A percentile compares a stretch with the other conserved stretches of the same genome.
Conservation (phyloP, 2,888 invertebrate genomes). For the Electrophaes corylata region DNA sequence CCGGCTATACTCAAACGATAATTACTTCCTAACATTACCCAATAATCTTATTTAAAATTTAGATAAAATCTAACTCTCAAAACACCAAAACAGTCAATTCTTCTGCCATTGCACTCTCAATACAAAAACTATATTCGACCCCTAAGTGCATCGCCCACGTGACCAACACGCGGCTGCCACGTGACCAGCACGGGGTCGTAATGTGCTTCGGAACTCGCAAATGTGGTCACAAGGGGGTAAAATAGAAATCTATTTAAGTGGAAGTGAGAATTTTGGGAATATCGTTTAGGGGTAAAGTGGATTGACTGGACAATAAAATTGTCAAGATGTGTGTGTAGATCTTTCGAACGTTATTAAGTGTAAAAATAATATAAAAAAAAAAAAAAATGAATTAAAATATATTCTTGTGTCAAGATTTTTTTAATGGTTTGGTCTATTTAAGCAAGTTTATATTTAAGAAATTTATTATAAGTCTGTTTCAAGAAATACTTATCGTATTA, state of each 20-base stretch:
- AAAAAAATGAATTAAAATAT: no score
- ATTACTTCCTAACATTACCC: slow-evolving; percentile 4
- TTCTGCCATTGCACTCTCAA: slow-evolving; percentile 49
- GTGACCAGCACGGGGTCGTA: slow-evolving; percentile 49
- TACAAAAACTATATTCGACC: slow-evolving; percentile 58
- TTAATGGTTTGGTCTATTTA: no score
- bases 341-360: no score
- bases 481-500: no score
- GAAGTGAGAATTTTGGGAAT: slow-evolving; percentile 55
- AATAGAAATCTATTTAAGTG: slow-evolving; percentile 61
- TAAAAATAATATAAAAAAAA: no score
- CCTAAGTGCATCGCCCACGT: slow-evolving; percentile 42
- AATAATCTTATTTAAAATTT: slow-evolving; percentile 33
- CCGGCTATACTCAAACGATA: no score
- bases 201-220: slow-evolving; percentile 62
- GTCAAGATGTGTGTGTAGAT: not conserved
- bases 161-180: slow-evolving; percentile 29
- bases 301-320: not conserved
- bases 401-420: no score
- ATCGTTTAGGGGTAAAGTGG: slow-evolving; percentile 23
- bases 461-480: no score
- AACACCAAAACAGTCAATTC: slow-evolving; percentile 38
- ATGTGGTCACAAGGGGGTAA: slow-evolving; percentile 54
- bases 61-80: slow-evolving; percentile 34
- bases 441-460: no score